These are phyloP conservation scores for Aleiodes testaceus DNA, from an alignment of 2,888 invertebrate species.

Conservation along the genomic window DNA sequence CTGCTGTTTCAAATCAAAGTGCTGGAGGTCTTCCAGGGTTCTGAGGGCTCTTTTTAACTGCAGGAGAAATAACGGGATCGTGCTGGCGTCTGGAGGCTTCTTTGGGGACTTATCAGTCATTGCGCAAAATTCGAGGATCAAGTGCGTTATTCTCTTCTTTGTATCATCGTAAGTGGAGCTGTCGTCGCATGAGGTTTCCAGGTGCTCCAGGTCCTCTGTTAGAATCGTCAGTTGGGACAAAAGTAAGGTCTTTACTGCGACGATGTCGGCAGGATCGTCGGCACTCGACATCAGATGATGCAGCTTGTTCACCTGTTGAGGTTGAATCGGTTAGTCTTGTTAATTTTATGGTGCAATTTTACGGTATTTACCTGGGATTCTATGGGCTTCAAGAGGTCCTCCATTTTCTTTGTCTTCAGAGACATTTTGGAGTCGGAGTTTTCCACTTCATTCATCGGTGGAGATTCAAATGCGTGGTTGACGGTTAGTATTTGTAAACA, in stretches of 20 bases:
- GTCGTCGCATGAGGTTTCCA: conserved; percentile 59
- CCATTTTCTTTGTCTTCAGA: background rate
- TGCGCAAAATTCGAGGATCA: conserved; percentile 62
- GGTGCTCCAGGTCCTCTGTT: conserved; percentile 55
- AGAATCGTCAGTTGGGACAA: conserved; percentile 59
- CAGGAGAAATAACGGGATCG: conserved; percentile 40
- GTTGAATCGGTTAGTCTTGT: background rate
- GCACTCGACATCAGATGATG: conserved; percentile 47
- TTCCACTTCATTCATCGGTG: too few relatives aligned
- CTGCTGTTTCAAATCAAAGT: conserved; percentile 62
- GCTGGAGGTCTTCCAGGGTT: conserved; percentile 64
- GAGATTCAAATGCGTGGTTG: too few relatives aligned
- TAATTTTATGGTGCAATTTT: background rate
- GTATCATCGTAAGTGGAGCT: conserved; percentile 59
- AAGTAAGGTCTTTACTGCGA: conserved; percentile 55
- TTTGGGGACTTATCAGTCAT: conserved; percentile 8
- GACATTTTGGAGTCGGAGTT: background rate
- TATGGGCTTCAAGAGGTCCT: background rate
- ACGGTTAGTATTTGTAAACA: too few relatives aligned
- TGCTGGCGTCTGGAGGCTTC: background rate
- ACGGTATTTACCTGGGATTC: background rate
- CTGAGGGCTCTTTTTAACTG: conserved; percentile 59
- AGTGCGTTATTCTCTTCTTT: conserved; percentile 57
- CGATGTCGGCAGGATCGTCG: conserved; percentile 46
- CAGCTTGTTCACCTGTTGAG: conserved; percentile 59